Evolutionary conservation across 2,113 vertebrate species (phyloP), one percentile per base, ranked within the genome.

Genomic region (Shinisaurus crocodilurus): DNA sequence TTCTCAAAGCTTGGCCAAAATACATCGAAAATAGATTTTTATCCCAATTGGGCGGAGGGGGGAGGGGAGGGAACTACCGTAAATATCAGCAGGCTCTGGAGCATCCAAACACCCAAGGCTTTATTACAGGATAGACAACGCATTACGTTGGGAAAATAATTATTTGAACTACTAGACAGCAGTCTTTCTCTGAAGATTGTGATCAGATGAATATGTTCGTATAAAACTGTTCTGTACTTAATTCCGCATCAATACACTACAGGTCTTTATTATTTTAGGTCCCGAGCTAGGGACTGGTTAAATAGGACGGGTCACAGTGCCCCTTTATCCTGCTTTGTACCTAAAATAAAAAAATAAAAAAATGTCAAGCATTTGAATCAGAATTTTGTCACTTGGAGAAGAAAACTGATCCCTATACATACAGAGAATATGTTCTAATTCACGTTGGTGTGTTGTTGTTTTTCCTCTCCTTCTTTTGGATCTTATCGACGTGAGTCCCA

Each of bases 31-130:
- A 43, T 34, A 23, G n/a, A 18, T n/a, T 54, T 72, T 60, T 34
- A 60, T 74, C 50, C 40, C 45, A 74, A 37, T 20, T 45, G 20
- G 60, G 7, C 0, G 54, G 23, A 34, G 20, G 1, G 34, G 23
- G 50, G 23, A 2, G 54, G 15, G 18, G 1, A 29, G n/a, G 23
- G 40, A 29, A 8, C 2, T 2, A 1, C 9, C 16, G 2, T 43
- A 65, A 57, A 37, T 32, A 32, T 72, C n/a, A 7, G 15, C 6
- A 32, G 27, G 25, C 40, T 12, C 8, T 12, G 7, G 6, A n/a
- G 15, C 25, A 45, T 34, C 79, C 10, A 60, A 57, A 82, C 8
- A 57, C 70, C 15, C 12, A 27, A 34, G 57, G 4, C 4, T 69
- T 18, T 69, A 25, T 60, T 45, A 70, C 1, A 76, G 82, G 40